These are phyloP conservation scores for Ectobius pallidus DNA, from an alignment of 2,888 invertebrate genomes.

Conservation along the genomic window DNA sequence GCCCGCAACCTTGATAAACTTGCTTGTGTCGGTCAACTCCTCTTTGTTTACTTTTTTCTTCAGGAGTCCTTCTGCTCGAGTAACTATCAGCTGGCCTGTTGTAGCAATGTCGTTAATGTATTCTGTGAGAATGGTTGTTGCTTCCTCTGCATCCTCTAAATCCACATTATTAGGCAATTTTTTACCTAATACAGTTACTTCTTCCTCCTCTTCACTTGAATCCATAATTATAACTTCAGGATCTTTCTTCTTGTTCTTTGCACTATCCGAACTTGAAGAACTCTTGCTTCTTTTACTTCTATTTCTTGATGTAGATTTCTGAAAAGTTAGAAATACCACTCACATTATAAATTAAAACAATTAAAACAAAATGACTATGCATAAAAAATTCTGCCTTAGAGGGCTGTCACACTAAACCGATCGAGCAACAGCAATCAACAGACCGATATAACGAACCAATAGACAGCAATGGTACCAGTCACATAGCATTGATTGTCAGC, in stretches of 20 bases:
- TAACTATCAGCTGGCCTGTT: background rate
- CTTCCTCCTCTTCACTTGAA: no score
- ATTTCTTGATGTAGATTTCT: background rate
- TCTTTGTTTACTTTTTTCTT: background rate
- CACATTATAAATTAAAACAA: background rate
- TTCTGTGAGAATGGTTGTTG: background rate
- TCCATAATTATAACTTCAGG: no score
- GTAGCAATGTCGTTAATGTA: background rate
- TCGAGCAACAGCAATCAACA: no score
- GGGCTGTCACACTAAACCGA: no score
- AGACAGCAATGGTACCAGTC: no score
- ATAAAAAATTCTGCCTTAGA: background rate
- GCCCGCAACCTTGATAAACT: background rate
- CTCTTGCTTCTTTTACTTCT: background rate
- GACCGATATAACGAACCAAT: no score
- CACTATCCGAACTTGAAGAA: no score
- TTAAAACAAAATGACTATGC: background rate
- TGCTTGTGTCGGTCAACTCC: background rate
- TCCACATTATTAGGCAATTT: slow-evolving; percentile 27
- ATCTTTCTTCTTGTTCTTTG: no score
- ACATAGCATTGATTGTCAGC: no score
- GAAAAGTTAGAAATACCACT: background rate
- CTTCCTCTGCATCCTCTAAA: slow-evolving; percentile 48
- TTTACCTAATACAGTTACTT: no score
- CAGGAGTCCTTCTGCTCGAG: background rate